These are phyloP conservation scores for Chionomys nivalis DNA, from an alignment of 2,113 vertebrate genomes.

Conservation along the genomic window DNA sequence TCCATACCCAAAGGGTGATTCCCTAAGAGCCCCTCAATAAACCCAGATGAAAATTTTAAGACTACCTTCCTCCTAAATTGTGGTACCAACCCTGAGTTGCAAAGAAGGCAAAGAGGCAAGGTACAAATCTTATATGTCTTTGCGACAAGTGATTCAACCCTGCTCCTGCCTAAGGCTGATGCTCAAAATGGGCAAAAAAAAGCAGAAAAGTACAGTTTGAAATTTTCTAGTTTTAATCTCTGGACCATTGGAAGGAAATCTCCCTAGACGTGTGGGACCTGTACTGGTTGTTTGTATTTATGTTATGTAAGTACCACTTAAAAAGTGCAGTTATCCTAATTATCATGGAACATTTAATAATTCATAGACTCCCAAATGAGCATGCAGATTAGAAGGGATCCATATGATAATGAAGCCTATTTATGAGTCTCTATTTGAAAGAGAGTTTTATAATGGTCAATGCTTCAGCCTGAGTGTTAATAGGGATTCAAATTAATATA, in stretches of 20 bases:
- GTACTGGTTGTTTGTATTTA: constrained; percentile 54
- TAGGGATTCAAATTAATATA: not conserved
- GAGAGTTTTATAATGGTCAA: not conserved
- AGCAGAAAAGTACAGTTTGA: not conserved
- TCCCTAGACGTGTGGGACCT: constrained; percentile 13
- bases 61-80: not conserved
- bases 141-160: not conserved
- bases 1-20: not conserved
- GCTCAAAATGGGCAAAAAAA: not conserved
- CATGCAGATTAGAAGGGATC: constrained; percentile 47
- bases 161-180: not conserved
- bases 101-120: not conserved
- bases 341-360: constrained; percentile 75
- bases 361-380: constrained; percentile 59
- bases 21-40: not conserved
- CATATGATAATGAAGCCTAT: constrained; percentile 63
- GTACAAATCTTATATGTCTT: not conserved
- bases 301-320: constrained; percentile 50
- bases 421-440: constrained; percentile 39
- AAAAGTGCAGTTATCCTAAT: constrained; percentile 57
- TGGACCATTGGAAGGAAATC: not conserved
- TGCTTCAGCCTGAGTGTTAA: not conserved
- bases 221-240: constrained; percentile 30
- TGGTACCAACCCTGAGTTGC: not conserved
- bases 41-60: not conserved